These are phyloP conservation scores for Pogonomyrmex barbatus DNA, from an alignment of 1,140 invertebrate species.

Conservation along the genomic window DNA sequence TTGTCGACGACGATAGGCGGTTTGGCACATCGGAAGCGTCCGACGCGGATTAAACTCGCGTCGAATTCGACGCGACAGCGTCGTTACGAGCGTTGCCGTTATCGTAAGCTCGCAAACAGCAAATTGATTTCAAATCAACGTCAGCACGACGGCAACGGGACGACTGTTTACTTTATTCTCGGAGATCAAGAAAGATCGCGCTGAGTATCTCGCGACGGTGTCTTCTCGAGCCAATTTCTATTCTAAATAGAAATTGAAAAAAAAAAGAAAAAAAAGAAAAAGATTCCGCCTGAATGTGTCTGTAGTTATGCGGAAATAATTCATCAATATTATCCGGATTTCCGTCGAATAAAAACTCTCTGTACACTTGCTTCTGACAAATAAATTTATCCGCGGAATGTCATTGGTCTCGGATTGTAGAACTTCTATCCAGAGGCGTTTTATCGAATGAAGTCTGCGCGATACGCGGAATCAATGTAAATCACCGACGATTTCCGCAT, in stretches of 20 bases:
- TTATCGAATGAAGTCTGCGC: background rate
- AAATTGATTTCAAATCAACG: conserved; percentile 78
- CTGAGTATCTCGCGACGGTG: background rate
- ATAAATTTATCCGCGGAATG: background rate
- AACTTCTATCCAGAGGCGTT: background rate
- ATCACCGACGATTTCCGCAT: background rate
- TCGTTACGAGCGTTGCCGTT: conserved; percentile 76
- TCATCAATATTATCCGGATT: background rate
- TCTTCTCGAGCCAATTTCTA: background rate
- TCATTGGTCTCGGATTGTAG: background rate
- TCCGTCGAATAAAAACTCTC: background rate
- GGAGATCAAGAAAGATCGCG: background rate
- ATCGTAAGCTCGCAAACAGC: conserved; percentile 75
- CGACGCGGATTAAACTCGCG: conserved; percentile 72
- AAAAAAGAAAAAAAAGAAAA: background rate
- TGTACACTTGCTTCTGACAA: background rate
- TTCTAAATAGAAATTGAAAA: background rate
- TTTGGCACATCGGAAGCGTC: conserved; percentile 16
- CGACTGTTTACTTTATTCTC: background rate
- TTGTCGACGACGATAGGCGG: conserved; percentile 56
- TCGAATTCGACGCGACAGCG: conserved; percentile 62
- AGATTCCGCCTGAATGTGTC: background rate
- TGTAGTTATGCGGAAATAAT: background rate
- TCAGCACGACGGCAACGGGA: background rate
- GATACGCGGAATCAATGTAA: background rate